phyloP scores from a whole-genome alignment of 2,797 vertebrate genomes.

The Salarias fasciatus region DNA sequence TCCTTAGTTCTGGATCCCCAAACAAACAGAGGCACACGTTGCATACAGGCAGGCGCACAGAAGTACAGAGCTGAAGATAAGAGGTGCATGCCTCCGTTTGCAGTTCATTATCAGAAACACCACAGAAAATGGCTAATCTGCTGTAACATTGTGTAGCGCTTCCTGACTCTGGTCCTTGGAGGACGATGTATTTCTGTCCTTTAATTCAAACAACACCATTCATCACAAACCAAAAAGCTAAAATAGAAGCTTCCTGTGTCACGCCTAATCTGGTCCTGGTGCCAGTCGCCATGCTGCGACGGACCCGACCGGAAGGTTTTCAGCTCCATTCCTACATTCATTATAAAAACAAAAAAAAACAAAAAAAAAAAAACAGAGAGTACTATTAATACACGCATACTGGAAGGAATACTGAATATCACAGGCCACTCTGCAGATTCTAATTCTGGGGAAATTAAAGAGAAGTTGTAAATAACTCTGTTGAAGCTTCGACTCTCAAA shows the following conservation, averaged over 20 bases:
- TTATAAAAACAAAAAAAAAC: slow-evolving; percentile 22
- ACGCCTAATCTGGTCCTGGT: slow-evolving; percentile 43
- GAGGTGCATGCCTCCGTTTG: background rate
- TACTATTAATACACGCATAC: slow-evolving; percentile 28
- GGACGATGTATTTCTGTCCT: slow-evolving; percentile 42
- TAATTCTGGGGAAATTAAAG: slow-evolving; percentile 8
- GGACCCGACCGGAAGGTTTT: slow-evolving; percentile 16
- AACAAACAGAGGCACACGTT: slow-evolving; percentile 36
- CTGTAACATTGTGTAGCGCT: slow-evolving; percentile 45
- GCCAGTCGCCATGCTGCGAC: slow-evolving; percentile 27
- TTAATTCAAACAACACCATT: slow-evolving; percentile 44
- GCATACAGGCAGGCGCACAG: slow-evolving; percentile 14
- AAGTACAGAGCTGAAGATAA: background rate
- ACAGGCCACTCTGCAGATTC: slow-evolving; percentile 20
- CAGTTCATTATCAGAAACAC: slow-evolving; percentile 6
- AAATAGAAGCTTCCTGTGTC: slow-evolving; percentile 57
- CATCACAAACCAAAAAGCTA: slow-evolving; percentile 36
- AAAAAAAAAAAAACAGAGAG: slow-evolving; percentile 11
- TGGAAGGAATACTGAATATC: slow-evolving; percentile 20
- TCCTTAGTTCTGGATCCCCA: slow-evolving; percentile 35
- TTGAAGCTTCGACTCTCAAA: background rate
- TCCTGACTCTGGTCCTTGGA: slow-evolving; percentile 40
- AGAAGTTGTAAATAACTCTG: background rate
- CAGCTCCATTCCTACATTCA: slow-evolving; percentile 9
- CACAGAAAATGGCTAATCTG: slow-evolving; percentile 13